Evolutionary conservation across 2,888 invertebrate genomes (phyloP).

Genomic region (Gastrophysa polygoni): DNA sequence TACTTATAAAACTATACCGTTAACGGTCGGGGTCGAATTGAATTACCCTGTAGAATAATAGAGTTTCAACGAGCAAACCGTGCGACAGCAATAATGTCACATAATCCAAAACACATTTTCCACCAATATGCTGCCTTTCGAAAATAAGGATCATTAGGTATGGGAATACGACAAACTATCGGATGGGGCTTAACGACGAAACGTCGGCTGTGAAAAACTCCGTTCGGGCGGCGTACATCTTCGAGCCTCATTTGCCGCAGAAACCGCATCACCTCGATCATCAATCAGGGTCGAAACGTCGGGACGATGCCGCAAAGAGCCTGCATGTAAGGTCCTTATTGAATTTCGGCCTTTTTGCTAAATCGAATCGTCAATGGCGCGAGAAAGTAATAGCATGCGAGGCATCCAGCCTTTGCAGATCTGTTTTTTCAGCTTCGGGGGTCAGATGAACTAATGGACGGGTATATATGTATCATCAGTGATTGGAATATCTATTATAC

Average conservation of each 20-base stretch:
- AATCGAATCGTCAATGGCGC: slow-evolving; percentile 33
- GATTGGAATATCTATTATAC: too few species aligned
- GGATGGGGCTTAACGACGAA: slow-evolving; percentile 27
- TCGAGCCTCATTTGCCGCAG: slow-evolving; percentile 29
- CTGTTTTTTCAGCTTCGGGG: too few species aligned
- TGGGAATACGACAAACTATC: too few species aligned
- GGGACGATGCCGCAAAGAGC: slow-evolving; percentile 3
- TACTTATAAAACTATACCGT: too few species aligned
- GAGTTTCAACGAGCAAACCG: too few species aligned
- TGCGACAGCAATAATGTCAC: neutral
- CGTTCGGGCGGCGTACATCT: slow-evolving; percentile 22
- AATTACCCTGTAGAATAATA: too few species aligned
- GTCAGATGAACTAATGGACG: too few species aligned
- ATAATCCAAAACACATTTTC: slow-evolving; percentile 24
- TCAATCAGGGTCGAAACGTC: slow-evolving; percentile 32
- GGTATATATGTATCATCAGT: too few species aligned
- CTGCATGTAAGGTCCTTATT: slow-evolving; percentile 24
- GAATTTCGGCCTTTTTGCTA: slow-evolving; percentile 30
- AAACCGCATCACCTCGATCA: slow-evolving; percentile 24
- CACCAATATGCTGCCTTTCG: slow-evolving; percentile 18
- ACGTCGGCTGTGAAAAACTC: slow-evolving; percentile 31
- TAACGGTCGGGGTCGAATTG: too few species aligned
- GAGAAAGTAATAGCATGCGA: slow-evolving; percentile 22
- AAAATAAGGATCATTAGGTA: slow-evolving; percentile 23
- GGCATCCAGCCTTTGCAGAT: too few species aligned